A percentile compares a stretch with the other conserved stretches of the same genome.
These are phyloP conservation scores for Mactra quadrangularis DNA, from an alignment of 1,140 invertebrate species.

Conservation along the genomic window DNA sequence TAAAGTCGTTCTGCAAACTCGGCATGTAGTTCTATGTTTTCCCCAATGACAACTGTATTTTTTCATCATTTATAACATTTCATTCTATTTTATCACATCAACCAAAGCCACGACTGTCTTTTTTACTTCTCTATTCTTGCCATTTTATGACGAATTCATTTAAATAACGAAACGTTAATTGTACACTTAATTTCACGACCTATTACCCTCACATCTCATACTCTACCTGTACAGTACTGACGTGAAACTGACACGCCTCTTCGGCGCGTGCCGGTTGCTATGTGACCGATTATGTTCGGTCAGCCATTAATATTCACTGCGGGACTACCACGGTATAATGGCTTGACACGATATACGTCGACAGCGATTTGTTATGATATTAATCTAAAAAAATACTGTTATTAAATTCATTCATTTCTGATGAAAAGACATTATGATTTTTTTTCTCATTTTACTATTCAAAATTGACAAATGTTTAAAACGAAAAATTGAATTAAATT, in stretches of 20 bases:
- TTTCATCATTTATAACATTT: too few species aligned
- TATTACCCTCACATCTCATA: conserved; percentile 47
- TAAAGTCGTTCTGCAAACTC: too few species aligned
- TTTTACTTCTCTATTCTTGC: not conserved
- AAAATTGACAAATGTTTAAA: too few species aligned
- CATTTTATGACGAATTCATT: not conserved
- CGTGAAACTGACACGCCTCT: conserved; percentile 47
- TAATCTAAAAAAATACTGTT: conserved; percentile 35
- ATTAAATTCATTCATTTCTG: conserved; percentile 18
- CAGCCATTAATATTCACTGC: conserved; percentile 57
- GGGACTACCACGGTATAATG: conserved; percentile 27
- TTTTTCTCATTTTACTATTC: too few species aligned
- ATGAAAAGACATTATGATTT: not conserved
- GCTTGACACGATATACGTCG: conserved; percentile 53
- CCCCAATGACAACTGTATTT: too few species aligned
- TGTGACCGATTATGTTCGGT: conserved; percentile 61
- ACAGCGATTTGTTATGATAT: conserved; percentile 43
- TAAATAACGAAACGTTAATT: not conserved
- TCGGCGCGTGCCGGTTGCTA: conserved; percentile 52
- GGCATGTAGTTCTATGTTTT: too few species aligned
- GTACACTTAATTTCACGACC: conserved; percentile 46
- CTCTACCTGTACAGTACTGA: conserved; percentile 55
- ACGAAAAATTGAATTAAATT: too few species aligned
- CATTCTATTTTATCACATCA: too few species aligned
- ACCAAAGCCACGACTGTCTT: too few species aligned